These are phyloP conservation scores for Neoitamus cyanurus DNA, from an alignment of 2,888 invertebrate species.

Conservation along the genomic window DNA sequence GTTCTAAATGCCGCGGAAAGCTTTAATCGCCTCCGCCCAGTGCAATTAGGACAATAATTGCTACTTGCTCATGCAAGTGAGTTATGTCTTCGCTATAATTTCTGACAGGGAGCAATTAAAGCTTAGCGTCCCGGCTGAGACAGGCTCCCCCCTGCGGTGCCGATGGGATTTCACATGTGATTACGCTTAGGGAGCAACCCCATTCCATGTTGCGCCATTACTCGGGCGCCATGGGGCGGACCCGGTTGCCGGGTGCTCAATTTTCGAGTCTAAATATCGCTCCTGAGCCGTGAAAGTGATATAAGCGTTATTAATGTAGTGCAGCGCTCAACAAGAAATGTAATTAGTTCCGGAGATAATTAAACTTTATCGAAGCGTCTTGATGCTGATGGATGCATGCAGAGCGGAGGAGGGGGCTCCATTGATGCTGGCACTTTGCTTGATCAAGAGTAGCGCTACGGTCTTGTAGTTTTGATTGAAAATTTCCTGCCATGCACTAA, in stretches of 20 bases:
- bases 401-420: background rate
- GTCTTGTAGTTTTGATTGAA: background rate
- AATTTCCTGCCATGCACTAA: background rate
- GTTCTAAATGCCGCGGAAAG: background rate
- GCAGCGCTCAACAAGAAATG: constrained; percentile 21
- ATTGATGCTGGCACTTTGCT: background rate
- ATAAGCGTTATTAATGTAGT: constrained; percentile 24
- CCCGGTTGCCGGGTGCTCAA: background rate
- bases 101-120: constrained; percentile 33
- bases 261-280: background rate
- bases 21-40: background rate
- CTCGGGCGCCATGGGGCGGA: background rate
- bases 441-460: background rate
- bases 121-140: background rate
- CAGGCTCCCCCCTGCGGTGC: background rate
- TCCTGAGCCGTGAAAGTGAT: constrained; percentile 22
- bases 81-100: background rate
- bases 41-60: constrained; percentile 36
- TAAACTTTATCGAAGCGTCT: constrained; percentile 26
- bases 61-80: constrained; percentile 29
- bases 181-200: background rate
- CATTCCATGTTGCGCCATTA: background rate
- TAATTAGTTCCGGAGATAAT: constrained; percentile 34
- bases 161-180: background rate
- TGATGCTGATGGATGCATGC: background rate